A percentile compares a stretch with the other conserved stretches of the same genome.
Evolutionary conservation across 2,113 vertebrate species (phyloP).

Genomic region (Syrmaticus mikado): DNA sequence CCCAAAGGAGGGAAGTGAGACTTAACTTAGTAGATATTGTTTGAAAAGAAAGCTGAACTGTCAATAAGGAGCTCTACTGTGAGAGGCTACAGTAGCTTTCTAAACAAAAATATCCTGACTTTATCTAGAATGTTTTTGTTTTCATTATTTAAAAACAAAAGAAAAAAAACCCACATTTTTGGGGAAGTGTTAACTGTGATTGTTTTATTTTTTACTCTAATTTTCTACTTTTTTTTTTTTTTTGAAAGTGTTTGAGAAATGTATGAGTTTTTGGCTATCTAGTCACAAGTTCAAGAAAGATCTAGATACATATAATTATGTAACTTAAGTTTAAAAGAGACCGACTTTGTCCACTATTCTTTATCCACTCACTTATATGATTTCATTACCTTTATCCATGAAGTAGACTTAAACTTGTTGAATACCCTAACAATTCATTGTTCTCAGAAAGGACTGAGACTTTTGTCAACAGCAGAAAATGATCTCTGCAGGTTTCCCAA

Average conservation of each 20-base stretch:
- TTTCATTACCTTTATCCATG: too few relatives aligned
- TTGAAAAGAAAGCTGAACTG: background rate
- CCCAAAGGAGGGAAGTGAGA: background rate
- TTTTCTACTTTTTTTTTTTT: too few relatives aligned
- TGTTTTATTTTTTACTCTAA: background rate
- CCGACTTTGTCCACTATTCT: too few relatives aligned
- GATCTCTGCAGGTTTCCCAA: background rate
- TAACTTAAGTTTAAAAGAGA: too few relatives aligned
- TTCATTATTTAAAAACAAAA: background rate
- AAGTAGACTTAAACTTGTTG: too few relatives aligned
- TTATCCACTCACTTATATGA: too few relatives aligned
- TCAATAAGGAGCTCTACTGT: background rate
- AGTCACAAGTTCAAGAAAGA: too few relatives aligned
- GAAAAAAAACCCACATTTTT: background rate
- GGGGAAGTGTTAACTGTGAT: background rate
- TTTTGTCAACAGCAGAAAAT: background rate
- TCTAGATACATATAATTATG: too few relatives aligned
- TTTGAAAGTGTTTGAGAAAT: too few relatives aligned
- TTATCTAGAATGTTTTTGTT: background rate
- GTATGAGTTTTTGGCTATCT: too few relatives aligned
- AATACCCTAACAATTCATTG: too few relatives aligned
- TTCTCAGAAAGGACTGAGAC: background rate
- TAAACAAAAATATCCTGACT: background rate
- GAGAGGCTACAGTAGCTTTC: background rate
- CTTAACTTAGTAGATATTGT: background rate